Conservation (phyloP, 2,113 vertebrate species). For the Hippopotamus amphibius region DNA sequence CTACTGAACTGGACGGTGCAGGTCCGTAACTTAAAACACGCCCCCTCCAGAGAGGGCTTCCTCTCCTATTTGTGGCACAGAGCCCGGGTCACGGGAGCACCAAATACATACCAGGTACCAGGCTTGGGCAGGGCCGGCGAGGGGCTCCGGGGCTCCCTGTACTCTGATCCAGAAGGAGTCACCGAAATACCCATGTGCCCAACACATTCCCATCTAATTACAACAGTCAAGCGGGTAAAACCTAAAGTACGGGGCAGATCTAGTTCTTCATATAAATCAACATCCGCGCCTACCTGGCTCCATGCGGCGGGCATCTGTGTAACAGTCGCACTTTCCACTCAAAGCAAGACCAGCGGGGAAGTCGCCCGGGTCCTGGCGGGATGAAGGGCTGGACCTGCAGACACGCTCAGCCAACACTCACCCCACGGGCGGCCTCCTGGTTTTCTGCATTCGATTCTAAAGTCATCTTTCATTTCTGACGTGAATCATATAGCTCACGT, state of each 20-base stretch:
- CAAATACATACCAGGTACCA: accelerated
- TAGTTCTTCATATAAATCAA: background rate
- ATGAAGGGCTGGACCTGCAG: background rate
- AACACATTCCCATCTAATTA: background rate
- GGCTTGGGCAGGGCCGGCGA: background rate
- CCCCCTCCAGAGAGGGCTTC: background rate
- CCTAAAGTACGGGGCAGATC: no score
- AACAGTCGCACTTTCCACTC: background rate
- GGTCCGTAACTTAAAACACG: background rate
- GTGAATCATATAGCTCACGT: accelerated
- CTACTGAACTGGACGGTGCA: background rate
- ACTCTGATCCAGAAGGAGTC: background rate
- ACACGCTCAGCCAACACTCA: accelerated
- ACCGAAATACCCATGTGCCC: background rate
- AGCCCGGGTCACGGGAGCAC: background rate
- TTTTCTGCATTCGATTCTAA: background rate
- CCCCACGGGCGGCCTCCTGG: background rate
- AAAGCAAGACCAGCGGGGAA: background rate
- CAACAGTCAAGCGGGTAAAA: background rate
- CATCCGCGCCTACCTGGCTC: background rate
- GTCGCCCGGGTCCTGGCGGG: accelerated
- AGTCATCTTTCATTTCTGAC: background rate
- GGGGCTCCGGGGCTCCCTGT: background rate
- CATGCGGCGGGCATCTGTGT: accelerated
- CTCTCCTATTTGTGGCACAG: accelerated